phyloP scores from a whole-genome alignment of 1,140 invertebrate genomes.

The Drosophila burlai region DNA sequence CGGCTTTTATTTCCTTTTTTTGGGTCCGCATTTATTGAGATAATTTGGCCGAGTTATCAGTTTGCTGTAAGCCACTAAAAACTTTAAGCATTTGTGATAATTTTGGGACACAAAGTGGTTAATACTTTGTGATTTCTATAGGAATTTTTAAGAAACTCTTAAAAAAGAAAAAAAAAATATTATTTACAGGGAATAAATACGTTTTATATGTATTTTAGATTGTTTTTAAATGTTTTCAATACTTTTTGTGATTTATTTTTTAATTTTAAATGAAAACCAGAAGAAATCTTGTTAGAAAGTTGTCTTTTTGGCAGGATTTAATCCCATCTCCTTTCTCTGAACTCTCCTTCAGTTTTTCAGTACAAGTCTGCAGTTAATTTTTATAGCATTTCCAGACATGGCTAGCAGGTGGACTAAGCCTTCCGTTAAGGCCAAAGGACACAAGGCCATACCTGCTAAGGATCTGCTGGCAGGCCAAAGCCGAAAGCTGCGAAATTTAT shows the following conservation, averaged over 20 bases:
- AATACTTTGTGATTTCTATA: neutral
- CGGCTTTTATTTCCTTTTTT: constrained; percentile 15
- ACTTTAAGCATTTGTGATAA: neutral
- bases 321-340: too few species aligned
- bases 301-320: too few species aligned
- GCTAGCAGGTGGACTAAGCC: constrained; percentile 32
- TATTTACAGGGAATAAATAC: too few species aligned
- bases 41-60: constrained; percentile 16
- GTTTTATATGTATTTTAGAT: too few species aligned
- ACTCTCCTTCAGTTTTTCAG: neutral
- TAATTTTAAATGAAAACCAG: too few species aligned
- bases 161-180: too few species aligned
- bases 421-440: constrained; percentile 3
- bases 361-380: constrained; percentile 31
- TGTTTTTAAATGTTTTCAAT: too few species aligned
- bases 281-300: too few species aligned
- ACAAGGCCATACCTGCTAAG: neutral
- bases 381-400: constrained; percentile 22
- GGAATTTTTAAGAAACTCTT: neutral
- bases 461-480: constrained; percentile 17
- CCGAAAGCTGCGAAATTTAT: constrained; percentile 67
- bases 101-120: neutral
- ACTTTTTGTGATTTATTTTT: too few species aligned
- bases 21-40: constrained; percentile 1
- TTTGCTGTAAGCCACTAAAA: constrained; percentile 7